phyloP scores from a whole-genome alignment of 2,797 vertebrate species.

The Cyclura pinguis region DNA sequence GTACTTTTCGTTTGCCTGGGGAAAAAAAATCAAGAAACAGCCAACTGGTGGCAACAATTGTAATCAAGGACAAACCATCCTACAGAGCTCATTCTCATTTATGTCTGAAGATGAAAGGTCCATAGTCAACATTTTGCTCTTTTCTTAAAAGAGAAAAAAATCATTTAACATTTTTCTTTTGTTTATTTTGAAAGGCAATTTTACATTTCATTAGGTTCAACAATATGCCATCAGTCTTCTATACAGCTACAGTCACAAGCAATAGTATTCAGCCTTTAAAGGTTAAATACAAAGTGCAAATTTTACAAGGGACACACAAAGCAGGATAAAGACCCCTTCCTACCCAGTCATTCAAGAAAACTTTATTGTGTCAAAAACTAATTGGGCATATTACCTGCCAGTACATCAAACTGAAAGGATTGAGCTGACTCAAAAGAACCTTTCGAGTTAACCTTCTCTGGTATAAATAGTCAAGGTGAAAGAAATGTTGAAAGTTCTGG shows the following conservation, averaged over 20 bases:
- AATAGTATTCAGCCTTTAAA: neutral
- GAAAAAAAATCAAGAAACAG: neutral
- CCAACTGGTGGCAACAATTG: neutral
- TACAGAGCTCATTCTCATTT: neutral
- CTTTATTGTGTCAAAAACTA: conserved; percentile 2
- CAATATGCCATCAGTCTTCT: conserved; percentile 6
- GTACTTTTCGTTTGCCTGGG: accelerated
- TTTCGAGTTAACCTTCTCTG: neutral
- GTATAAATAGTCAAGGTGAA: neutral
- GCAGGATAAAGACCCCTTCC: conserved; percentile 14
- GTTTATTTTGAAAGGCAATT: conserved; percentile 59
- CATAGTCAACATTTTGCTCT: conserved; percentile 19
- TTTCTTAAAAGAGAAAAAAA: neutral
- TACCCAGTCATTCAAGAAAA: conserved; percentile 4
- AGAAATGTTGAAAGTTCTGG: neutral
- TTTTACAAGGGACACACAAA: conserved; percentile 29
- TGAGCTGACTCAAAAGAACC: neutral
- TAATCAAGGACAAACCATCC: conserved; percentile 17
- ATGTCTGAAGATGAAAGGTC: conserved; percentile 23
- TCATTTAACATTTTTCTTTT: conserved; percentile 41
- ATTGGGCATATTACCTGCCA: conserved; percentile 2
- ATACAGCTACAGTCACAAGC: conserved; percentile 26
- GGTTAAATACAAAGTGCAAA: conserved; percentile 11
- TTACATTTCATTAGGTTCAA: conserved; percentile 60
- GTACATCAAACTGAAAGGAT: conserved; percentile 5